phyloP scores from a whole-genome alignment of 1,140 invertebrate genomes.

The Pentalonia nigronervosa region DNA sequence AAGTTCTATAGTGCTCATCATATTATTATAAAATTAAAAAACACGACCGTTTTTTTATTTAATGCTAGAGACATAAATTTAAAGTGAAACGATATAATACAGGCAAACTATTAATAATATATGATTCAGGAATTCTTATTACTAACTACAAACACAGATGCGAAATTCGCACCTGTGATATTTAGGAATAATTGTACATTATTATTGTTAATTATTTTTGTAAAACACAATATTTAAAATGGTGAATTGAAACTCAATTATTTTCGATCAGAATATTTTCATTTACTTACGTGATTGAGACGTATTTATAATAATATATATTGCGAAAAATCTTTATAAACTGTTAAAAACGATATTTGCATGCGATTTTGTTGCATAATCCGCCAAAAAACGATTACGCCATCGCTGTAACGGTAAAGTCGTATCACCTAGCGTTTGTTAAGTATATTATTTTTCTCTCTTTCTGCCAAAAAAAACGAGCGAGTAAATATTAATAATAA shows the following conservation, averaged over 20 bases:
- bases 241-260: background rate
- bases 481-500: too few relatives aligned
- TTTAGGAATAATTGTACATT: background rate
- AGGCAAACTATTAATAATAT: background rate
- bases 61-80: background rate
- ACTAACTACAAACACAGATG: background rate
- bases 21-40: background rate
- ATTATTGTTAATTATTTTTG: background rate
- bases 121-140: background rate
- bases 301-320: background rate
- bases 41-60: background rate
- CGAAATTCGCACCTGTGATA: background rate
- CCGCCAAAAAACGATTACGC: background rate
- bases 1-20: background rate
- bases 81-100: background rate
- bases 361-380: background rate
- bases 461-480: too few relatives aligned
- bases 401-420: background rate
- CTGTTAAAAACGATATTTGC: background rate
- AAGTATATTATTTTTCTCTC: too few relatives aligned
- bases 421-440: background rate
- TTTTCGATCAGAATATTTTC: background rate
- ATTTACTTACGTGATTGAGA: background rate
- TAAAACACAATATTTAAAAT: background rate
- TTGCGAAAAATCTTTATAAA: background rate